Base-by-base conservation (phyloP, 2,797 vertebrate genomes). In the Erpetoichthys calabaricus region DNA sequence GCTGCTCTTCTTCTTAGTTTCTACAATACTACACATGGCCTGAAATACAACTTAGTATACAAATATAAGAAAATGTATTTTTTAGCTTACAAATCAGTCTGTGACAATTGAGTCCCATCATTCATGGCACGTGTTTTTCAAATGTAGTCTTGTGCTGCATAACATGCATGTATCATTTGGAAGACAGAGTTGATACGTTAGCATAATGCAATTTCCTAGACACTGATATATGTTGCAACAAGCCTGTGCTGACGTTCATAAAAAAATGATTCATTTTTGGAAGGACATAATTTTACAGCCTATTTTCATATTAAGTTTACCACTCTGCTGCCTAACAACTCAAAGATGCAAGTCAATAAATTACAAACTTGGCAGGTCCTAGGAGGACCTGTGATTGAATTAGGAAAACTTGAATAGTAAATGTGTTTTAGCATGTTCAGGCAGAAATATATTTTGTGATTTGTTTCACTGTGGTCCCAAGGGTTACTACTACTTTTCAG, bases 191-290 rank as follows among this genome's bases (percentile, higher is more conserved):
- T 41, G 6, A 42, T 54, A 64, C 70, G 70, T 71, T 67, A 72
- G 69, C 61, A 67, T 73, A 74, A 75, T 69, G 70, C 71, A 74
- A 75, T 79, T 68, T 72, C 65, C 59, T 62, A 62, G 72, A 75
- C 71, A 67, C 68, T 75, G 76, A 78, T 73, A 66, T 68, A 72
- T 72, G 69, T 44, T 69, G 73, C 77, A 71, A 67, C 66, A 66
- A 68, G 68, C 63, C 67, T 67, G 45, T 44, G 70, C 70, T 75
- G 80, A 77, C 70, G 60, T 61, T 75, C 68, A 70, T 74, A 74
- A 79, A 73, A 25, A 77, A 74, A 80, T 75, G 73, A 72, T 70
- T 69, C 65, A 74, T 69, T 69, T 68, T 68, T 68, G 68, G 62
- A 74, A 68, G 61, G 59, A 63, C 71, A 71, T 64, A 65, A 69